These are phyloP conservation scores for Pilophorus perplexus DNA, from an alignment of 2,888 invertebrate species.

Conservation along the genomic window DNA sequence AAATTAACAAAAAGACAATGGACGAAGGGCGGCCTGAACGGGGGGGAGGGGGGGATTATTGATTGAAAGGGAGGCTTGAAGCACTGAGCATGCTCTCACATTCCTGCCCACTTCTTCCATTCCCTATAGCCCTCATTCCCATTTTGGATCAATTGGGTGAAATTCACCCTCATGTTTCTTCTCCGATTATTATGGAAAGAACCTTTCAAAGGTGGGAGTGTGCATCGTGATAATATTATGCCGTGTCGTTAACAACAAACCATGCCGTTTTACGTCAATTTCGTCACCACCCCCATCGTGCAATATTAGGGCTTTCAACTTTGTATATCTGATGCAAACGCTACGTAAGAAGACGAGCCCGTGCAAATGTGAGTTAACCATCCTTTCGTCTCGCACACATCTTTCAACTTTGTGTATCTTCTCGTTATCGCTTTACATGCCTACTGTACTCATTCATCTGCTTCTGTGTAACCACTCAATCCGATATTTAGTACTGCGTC, in stretches of 20 bases:
- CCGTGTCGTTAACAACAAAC: slow-evolving; percentile 15
- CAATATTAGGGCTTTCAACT: slow-evolving; percentile 25
- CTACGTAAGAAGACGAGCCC: slow-evolving; percentile 90
- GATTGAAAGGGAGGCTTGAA: slow-evolving; percentile 21
- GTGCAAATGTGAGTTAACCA: slow-evolving; percentile 79
- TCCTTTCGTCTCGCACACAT: too few species aligned
- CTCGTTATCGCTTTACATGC: too few species aligned
- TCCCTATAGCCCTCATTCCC: slow-evolving; percentile 1
- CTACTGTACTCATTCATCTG: too few species aligned
- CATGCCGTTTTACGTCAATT: neutral
- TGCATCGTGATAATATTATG: slow-evolving; percentile 4
- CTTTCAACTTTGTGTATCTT: too few species aligned
- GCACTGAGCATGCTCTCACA: slow-evolving; percentile 38
- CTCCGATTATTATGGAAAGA: slow-evolving; percentile 39
- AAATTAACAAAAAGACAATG: too few species aligned
- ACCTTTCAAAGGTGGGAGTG: slow-evolving; percentile 23
- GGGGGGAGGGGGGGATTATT: slow-evolving; percentile 22
- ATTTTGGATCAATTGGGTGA: slow-evolving; percentile 45
- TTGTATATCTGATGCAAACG: slow-evolving; percentile 69
- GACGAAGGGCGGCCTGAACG: too few species aligned
- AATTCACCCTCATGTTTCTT: slow-evolving; percentile 38
- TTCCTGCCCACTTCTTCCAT: slow-evolving; percentile 35
- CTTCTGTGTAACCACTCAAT: too few species aligned
- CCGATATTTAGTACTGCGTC: too few species aligned
- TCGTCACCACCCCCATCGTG: neutral